These are phyloP conservation scores for Trochalopteron elliotii DNA, from an alignment of 2,113 vertebrate genomes.

Conservation along the genomic window DNA sequence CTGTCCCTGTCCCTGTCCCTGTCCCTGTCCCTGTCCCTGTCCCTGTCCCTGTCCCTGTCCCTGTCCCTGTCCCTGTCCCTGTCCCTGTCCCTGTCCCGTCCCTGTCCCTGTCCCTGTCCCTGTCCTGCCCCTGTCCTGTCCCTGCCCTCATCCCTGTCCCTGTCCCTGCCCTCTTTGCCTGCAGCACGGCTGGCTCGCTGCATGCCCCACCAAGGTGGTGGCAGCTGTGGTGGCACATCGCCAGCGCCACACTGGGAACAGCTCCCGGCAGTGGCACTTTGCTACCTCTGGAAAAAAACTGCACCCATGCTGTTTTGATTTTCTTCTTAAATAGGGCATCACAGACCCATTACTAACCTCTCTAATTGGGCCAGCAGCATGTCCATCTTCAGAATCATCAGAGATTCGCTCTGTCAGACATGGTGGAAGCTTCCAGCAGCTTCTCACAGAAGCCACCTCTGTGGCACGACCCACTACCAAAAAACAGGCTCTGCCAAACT, in stretches of 20 bases:
- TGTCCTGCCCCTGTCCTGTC: too few relatives aligned
- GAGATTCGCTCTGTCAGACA: neutral
- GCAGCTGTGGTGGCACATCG: rapidly evolving
- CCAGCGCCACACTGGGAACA: too few relatives aligned
- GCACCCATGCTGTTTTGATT: neutral
- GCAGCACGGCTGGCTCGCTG: rapidly evolving
- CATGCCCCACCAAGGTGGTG: rapidly evolving
- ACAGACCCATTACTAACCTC: neutral
- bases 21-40: neutral
- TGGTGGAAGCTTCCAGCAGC: neutral
- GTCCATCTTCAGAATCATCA: neutral
- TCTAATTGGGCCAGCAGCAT: neutral
- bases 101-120: too few relatives aligned
- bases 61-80: neutral
- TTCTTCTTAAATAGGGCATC: too few relatives aligned
- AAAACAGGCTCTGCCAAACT: neutral
- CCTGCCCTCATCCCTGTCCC: rapidly evolving
- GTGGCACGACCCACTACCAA: neutral
- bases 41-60: too few relatives aligned
- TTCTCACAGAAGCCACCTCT: neutral
- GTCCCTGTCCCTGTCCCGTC: too few relatives aligned
- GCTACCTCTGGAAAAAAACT: neutral
- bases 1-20: too few relatives aligned
- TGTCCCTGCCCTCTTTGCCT: neutral
- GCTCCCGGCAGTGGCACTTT: rapidly evolving